Evolutionary conservation across 2,888 invertebrate species (phyloP).

Genomic region (Abscondita cerata): DNA sequence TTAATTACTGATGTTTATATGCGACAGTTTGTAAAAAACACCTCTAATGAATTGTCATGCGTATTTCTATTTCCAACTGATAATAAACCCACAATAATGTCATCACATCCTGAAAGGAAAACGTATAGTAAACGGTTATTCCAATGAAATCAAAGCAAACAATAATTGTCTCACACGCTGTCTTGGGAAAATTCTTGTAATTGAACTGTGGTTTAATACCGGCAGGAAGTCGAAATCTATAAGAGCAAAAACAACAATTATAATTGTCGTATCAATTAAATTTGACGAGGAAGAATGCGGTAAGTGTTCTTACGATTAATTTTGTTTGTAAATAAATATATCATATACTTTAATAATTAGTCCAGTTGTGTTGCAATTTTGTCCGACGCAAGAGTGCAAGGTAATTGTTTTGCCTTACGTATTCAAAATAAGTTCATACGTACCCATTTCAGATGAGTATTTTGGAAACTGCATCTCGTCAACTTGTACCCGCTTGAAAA

Average conservation of each 20-base stretch:
- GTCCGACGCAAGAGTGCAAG: no score
- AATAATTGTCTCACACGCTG: constrained; percentile 7
- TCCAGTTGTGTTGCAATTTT: no score
- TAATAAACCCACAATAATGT: no score
- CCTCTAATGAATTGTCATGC: no score
- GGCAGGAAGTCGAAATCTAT: constrained; percentile 1
- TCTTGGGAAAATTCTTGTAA: not conserved
- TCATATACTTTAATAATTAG: not conserved
- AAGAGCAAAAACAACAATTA: not conserved
- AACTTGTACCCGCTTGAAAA: constrained; percentile 75
- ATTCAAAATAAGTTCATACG: no score
- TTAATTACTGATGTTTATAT: no score
- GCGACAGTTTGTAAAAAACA: no score
- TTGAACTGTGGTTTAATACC: constrained; percentile 1
- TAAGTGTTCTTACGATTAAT: not conserved
- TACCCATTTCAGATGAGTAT: not conserved
- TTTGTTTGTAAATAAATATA: not conserved
- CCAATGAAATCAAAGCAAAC: no score
- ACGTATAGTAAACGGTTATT: no score
- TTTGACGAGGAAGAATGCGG: constrained; percentile 4
- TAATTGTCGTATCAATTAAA: constrained; percentile 6
- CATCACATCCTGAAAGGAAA: no score
- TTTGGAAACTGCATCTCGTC: constrained; percentile 48
- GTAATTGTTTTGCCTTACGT: no score
- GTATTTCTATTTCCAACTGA: no score